Evolutionary conservation across 2,888 invertebrate genomes (phyloP), one percentile per base, ranked within the genome.

Genomic region (Drosophila lutescens): DNA sequence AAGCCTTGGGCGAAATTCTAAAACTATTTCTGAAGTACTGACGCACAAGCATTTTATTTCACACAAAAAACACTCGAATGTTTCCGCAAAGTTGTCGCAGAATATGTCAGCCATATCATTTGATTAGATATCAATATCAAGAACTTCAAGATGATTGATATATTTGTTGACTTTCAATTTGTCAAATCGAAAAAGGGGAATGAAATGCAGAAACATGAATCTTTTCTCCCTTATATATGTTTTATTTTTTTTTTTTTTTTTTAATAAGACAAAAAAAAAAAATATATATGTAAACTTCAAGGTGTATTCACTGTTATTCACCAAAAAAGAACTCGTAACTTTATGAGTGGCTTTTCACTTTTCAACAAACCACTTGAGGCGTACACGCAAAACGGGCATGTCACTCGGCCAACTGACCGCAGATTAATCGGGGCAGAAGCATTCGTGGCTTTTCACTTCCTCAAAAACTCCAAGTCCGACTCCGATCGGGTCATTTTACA

Each of bases 101-200:
- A 68, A 61, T 57, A 57, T 58, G 41, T 61, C 62, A 58, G 59
- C 71, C 82, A 80, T 87, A 72, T 77, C 80, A 49, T 58, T 62
- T 57, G 83, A 83, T 83, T 78, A 83, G 83, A 83, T 83, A 88
- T 84, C 75, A 63, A 71, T 83, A 86, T 80, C 88, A 77, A 73
- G 63, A 49, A 70, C 62, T 49, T 56, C 53, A 61, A 57, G 76
- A 68, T 84, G 81, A 87, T 85, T 77, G 88, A 88, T 83, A 83
- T 70, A 78, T 69, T 49, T 26, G 12, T 51, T 74, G 40, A 46
- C 34, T 74, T 43, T 75, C 51, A 43, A 51, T 70, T 74, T 55
- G 50, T 65, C 50, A 55, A 56, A 55, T 51, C n/a, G 32, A 49
- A 46, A 49, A 41, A 51, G 32, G 34, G 62, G 62, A 62, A 43